Evolutionary conservation across 35 echinoderm and acorn worm species (phyloP), one percentile per base, ranked within the genome.

Genomic region (Ptychodera flava): DNA sequence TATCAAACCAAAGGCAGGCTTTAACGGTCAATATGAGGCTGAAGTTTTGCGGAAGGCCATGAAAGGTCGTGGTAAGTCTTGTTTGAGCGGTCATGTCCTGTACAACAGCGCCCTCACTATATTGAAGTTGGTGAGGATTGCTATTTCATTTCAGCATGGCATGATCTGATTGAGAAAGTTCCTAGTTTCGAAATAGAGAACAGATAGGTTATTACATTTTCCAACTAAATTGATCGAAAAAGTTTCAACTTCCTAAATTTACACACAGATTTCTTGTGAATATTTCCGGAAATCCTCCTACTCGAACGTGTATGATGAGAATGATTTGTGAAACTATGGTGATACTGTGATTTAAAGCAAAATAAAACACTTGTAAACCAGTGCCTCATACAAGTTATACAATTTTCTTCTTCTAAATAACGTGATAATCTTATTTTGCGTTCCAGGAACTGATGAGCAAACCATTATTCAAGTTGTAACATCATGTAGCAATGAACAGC

Each of bases 21-120:
- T 97, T 83, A 35, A 92, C 76, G 92, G 92, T 16, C 95, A 97
- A 31, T 90, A 91, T 36, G 92, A 97, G 84, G 95, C 95, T 34
- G 95, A 97, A 82, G 91, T 94, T 33, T 79, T 97, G 33, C 35
- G 95, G 36, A 97, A 97, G 84, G 95, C 95, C 0, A 97, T 97
- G 95, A 97, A 97, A 79, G 95, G 92, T 83, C 81, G 94, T 29
- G 95, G 95, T 97, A 79, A 91, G 84, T 28, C 31, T 82, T 33
- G 30, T 80, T 80, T 80, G 12, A n/a, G 12, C 30, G 31, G 10
- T 12, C 12, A 29, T 12, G 30, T 30, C 10, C 12, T 15, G 30
- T 80, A 29, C 1, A 80, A 32, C 30, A 80, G 76, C 37, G n/a
- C n/a, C 2, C 27, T 83, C 27, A n/a, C n/a, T n/a, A n/a, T n/a